These are phyloP conservation scores for Drosophila serrata DNA, from an alignment of 1,140 invertebrate species.

Conservation along the genomic window DNA sequence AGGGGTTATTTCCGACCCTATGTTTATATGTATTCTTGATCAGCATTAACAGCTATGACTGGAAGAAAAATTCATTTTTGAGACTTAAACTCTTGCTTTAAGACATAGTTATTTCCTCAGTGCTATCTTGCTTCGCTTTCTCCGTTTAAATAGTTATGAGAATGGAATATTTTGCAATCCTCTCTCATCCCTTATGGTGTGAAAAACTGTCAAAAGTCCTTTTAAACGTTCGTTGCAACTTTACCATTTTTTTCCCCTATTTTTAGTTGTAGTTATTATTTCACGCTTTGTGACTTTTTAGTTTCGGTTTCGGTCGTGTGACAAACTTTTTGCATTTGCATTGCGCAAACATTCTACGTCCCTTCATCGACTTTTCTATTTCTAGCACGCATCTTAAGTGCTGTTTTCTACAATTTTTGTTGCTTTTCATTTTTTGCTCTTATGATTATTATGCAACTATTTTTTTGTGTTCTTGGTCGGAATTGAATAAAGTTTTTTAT, in stretches of 20 bases:
- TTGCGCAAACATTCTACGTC: conserved; percentile 26
- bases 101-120: neutral
- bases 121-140: conserved; percentile 5
- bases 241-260: conserved; percentile 23
- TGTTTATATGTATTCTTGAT: too few species aligned
- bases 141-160: conserved; percentile 24
- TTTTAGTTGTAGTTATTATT: conserved; percentile 62
- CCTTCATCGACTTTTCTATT: conserved; percentile 6
- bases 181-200: conserved; percentile 24
- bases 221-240: conserved; percentile 54
- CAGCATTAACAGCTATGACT: too few species aligned
- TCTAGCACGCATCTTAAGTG: conserved; percentile 69
- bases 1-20: too few species aligned
- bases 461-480: conserved; percentile 32
- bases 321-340: conserved; percentile 78
- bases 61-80: too few species aligned
- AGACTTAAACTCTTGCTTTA: neutral
- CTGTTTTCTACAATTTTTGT: conserved; percentile 56
- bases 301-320: conserved; percentile 36
- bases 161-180: conserved; percentile 13
- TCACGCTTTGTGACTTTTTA: conserved; percentile 56
- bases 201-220: conserved; percentile 72
- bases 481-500: conserved; percentile 77
- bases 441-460: conserved; percentile 72
- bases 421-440: conserved; percentile 28